A percentile compares a stretch with the other conserved stretches of the same genome.
Conservation (phyloP, 2,113 vertebrate genomes). For the Dendropsophus ebraccatus region DNA sequence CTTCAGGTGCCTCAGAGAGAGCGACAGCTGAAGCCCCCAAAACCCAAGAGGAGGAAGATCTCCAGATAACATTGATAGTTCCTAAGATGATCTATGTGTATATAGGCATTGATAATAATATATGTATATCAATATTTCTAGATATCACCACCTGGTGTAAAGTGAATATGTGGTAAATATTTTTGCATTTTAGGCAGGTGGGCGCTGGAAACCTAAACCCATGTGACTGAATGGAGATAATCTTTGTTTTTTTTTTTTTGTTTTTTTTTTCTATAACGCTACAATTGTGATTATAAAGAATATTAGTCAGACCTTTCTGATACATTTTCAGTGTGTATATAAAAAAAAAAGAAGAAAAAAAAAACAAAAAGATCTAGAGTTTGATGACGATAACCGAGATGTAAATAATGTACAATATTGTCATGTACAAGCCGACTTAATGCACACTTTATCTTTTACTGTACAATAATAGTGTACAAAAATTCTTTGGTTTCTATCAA, state of each 20-base stretch:
- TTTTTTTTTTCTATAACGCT: conserved; percentile 97
- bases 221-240: conserved; percentile 74
- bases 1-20: conserved; percentile 91
- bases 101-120: conserved; percentile 69
- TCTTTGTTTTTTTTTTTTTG: conserved; percentile 57
- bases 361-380: conserved; percentile 84
- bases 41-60: conserved; percentile 98
- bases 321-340: conserved; percentile 99
- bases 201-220: conserved; percentile 76
- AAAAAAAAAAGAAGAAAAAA: too few relatives aligned
- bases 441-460: conserved; percentile 99
- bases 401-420: conserved; percentile 99
- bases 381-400: conserved; percentile 93
- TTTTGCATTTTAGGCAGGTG: conserved; percentile 74
- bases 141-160: conserved; percentile 78
- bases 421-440: conserved; percentile 99
- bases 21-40: conserved; percentile 94
- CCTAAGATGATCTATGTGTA: conserved; percentile 71
- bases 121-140: conserved; percentile 69
- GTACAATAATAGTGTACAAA: conserved; percentile 98
- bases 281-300: conserved; percentile 92
- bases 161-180: conserved; percentile 73
- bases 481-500: conserved; percentile 98
- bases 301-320: conserved; percentile 99
- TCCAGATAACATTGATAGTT: conserved; percentile 99